Evolutionary conservation across 2,113 vertebrate species (phyloP), one percentile per base, ranked within the genome.

Genomic region (Notarius quadriscutis): DNA sequence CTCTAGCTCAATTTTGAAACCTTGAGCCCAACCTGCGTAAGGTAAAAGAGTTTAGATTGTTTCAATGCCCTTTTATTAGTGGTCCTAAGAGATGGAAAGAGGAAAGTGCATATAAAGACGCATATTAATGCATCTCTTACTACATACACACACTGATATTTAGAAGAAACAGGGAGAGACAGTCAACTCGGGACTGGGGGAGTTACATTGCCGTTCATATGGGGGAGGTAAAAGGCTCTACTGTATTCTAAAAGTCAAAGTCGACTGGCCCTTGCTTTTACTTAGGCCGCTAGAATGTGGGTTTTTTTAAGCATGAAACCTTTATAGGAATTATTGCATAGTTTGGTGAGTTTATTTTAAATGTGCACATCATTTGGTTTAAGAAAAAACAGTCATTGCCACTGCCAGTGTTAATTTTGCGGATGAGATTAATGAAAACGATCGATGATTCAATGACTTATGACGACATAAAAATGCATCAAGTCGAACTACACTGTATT

Each of bases 51-150:
- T 93, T 91, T 92, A 91, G 91, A 93, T 93, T 92, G 93, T 93
- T 93, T 93, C 93, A 95, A 95, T 95, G 95, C 95, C 95, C 94
- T 94, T 95, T 88, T 94, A 93, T 71, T 94, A 95, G 94, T 95
- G 94, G 93, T 95, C 87, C 85, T 94, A 93, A 91, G 63, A 88
- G 92, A 95, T 94, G 92, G 93, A 95, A 95, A 95, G 94, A 94
- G 92, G 93, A 95, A 95, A 95, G 94, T 95, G 95, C 95, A 95
- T 94, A 94, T 94, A 93, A 87, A 83, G 86, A 86, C 83, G 57
- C 71, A 86, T 25, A 75, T 7, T 48, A 57, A 57, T 67, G 58
- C 50, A 50, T 79, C 87, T 87, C 65, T 89, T 58, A 77, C 51
- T 87, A 88, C 88, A 79, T 74, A 88, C 88, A 88, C 84, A 82